A percentile compares a stretch with the other conserved stretches of the same genome.
Evolutionary conservation across 2,797 vertebrate genomes (phyloP).

Genomic region (Amblyopsis hoosieri): DNA sequence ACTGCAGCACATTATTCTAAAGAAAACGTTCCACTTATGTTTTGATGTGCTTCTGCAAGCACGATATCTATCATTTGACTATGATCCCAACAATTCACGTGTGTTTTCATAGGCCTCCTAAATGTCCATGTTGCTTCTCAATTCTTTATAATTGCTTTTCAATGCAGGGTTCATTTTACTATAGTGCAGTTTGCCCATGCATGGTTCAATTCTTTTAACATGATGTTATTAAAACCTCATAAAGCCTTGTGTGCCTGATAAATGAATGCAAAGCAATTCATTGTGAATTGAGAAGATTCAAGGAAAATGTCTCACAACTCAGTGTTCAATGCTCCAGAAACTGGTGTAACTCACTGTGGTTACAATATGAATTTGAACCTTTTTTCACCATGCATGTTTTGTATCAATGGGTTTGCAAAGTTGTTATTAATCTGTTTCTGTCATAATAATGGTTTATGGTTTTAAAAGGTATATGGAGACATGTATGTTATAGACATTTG

Average conservation of each 20-base stretch:
- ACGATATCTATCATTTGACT: conserved; percentile 39
- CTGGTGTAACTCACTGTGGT: neutral
- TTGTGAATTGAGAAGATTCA: conserved; percentile 13
- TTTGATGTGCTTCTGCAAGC: conserved; percentile 12
- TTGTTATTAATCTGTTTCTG: conserved; percentile 25
- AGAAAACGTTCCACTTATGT: conserved; percentile 23
- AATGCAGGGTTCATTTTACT: conserved; percentile 11
- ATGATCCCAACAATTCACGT: conserved; percentile 26
- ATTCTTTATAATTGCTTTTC: conserved; percentile 28
- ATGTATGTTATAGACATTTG: neutral
- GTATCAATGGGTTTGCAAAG: conserved; percentile 5
- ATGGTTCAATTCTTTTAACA: conserved; percentile 11
- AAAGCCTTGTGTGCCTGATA: conserved; percentile 12
- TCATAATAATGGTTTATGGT: conserved; percentile 1
- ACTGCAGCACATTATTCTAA: conserved; percentile 21
- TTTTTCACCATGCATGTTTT: conserved; percentile 4
- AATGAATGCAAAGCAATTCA: conserved; percentile 12
- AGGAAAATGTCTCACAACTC: conserved; percentile 6
- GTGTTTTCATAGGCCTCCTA: conserved; percentile 23
- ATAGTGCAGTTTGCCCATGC: conserved; percentile 3
- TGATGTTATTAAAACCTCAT: conserved; percentile 10
- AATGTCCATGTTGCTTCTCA: conserved; percentile 31
- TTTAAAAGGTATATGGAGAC: conserved; percentile 1
- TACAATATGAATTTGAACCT: conserved; percentile 29
- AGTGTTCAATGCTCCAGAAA: conserved; percentile 32